Percentiles rank a stretch among this genome's conserved stretches.
Conservation (phyloP, 1,140 invertebrate genomes). For the Drosophila lacertosa region DNA sequence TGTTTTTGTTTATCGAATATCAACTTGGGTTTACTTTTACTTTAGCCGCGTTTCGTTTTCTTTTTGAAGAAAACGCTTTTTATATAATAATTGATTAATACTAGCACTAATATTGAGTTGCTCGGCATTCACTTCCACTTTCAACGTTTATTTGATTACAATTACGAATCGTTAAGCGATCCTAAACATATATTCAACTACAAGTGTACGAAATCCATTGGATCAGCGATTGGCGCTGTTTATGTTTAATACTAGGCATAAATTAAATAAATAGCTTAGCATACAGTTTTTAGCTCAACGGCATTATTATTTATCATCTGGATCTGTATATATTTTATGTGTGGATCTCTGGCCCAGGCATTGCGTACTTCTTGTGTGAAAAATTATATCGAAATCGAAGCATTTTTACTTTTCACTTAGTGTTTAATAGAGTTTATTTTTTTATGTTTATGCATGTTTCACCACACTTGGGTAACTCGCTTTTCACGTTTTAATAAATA, state of each 20-base stretch:
- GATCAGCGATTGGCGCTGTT: constrained; percentile 59
- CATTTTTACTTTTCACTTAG: constrained; percentile 36
- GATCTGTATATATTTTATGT: constrained; percentile 23
- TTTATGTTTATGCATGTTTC: constrained; percentile 6
- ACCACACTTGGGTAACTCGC: constrained; percentile 1
- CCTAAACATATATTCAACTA: constrained; percentile 64
- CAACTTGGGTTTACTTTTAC: constrained; percentile 48
- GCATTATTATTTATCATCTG: constrained; percentile 66
- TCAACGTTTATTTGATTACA: constrained; percentile 68
- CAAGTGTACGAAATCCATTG: constrained; percentile 70
- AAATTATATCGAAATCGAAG: constrained; percentile 66
- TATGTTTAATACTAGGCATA: constrained; percentile 75
- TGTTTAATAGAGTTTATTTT: no score
- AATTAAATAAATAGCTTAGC: constrained; percentile 82
- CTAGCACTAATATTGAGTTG: constrained; percentile 80
- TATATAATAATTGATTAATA: constrained; percentile 76
- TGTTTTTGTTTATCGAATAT: constrained; percentile 62
- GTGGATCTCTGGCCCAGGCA: constrained; percentile 49
- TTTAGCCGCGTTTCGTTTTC: constrained; percentile 19
- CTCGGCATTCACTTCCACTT: constrained; percentile 76
- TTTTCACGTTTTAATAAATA: constrained; percentile 57
- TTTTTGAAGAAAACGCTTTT: constrained; percentile 43
- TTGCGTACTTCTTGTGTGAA: constrained; percentile 59
- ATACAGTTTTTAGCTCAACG: constrained; percentile 73
- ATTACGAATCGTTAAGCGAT: constrained; percentile 72